phyloP scores from a whole-genome alignment of 2,888 invertebrate genomes.

The Cephus runcator region DNA sequence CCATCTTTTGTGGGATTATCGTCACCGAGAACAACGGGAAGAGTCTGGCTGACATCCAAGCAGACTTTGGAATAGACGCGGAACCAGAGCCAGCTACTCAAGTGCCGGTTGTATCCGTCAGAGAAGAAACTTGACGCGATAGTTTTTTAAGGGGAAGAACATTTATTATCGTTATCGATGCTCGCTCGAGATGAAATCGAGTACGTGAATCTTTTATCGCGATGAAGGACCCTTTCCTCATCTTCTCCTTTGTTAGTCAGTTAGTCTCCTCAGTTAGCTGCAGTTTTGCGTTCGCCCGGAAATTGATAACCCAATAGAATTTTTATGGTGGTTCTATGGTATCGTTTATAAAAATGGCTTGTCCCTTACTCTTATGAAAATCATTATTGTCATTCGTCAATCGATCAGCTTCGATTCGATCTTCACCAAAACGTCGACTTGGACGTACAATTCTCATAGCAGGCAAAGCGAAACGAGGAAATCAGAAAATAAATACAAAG shows the following conservation, averaged over 20 bases:
- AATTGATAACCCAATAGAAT: not conserved
- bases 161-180: not conserved
- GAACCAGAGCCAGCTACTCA: not conserved
- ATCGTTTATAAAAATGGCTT: not conserved
- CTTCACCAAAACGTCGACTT: not conserved
- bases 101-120: not conserved
- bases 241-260: not conserved
- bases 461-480: not conserved
- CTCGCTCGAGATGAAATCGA: not conserved
- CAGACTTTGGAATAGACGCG: slow-evolving; percentile 31
- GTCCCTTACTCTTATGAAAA: not conserved
- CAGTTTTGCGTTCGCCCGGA: not conserved
- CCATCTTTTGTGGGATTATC: slow-evolving; percentile 37
- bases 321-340: not conserved
- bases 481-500: not conserved
- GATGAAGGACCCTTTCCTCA: not conserved
- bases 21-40: slow-evolving; percentile 41
- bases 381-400: not conserved
- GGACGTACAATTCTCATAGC: not conserved
- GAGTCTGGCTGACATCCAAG: slow-evolving; percentile 48
- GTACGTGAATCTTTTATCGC: not conserved
- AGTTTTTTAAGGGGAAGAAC: not conserved
- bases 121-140: not conserved
- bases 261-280: too few species aligned
- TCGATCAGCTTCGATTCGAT: not conserved